Conservation (phyloP, 1,140 invertebrate genomes). For the Belonocnema kinseyi region DNA sequence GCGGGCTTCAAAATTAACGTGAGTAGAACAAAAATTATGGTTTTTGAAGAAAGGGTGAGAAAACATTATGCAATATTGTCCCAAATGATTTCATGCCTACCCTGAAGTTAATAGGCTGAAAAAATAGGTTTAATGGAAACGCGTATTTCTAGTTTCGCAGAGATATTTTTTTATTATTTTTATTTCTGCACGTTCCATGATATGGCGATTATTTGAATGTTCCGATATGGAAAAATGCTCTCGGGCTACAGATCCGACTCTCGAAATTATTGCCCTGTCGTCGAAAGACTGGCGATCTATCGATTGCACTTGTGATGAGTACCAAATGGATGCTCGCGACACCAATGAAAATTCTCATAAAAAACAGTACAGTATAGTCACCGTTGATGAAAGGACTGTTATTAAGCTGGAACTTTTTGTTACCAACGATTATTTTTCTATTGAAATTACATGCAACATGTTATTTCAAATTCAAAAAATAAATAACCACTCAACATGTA, state of each 20-base stretch:
- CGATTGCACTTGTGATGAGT: not conserved
- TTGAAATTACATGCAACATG: too few species aligned
- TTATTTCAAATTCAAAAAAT: not conserved
- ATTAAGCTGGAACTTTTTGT: not conserved
- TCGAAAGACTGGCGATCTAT: not conserved
- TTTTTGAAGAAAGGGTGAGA: too few species aligned
- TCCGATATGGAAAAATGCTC: slow-evolving; percentile 2
- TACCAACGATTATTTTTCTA: too few species aligned
- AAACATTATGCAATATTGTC: too few species aligned
- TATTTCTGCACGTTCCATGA: not conserved
- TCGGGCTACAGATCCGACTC: not conserved
- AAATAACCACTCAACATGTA: too few species aligned
- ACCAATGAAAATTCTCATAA: not conserved
- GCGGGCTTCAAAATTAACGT: too few species aligned
- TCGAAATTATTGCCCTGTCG: slow-evolving; percentile 11
- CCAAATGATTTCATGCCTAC: too few species aligned
- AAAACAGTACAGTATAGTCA: not conserved
- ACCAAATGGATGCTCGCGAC: not conserved
- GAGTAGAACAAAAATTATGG: too few species aligned
- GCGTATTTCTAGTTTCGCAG: not conserved
- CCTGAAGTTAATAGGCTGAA: too few species aligned
- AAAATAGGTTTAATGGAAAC: not conserved
- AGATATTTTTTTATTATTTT: slow-evolving; percentile 1
- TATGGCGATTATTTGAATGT: slow-evolving; percentile 6
- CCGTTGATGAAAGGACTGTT: not conserved